These are phyloP conservation scores for Drosophila suboccidentalis DNA, from an alignment of 2,888 invertebrate species.

Conservation along the genomic window DNA sequence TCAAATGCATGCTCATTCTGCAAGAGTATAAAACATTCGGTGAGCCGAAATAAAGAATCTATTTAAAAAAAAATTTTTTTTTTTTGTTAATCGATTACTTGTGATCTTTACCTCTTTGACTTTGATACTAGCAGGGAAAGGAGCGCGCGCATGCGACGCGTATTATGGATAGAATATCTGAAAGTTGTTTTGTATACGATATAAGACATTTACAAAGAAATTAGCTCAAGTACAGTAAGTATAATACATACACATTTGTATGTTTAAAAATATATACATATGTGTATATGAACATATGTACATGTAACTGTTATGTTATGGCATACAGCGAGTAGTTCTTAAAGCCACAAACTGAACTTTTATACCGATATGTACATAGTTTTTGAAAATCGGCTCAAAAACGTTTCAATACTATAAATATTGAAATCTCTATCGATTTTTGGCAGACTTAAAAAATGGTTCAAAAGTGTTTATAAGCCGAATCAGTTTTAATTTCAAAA, in stretches of 20 bases:
- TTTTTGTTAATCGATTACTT: not conserved
- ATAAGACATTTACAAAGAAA: slow-evolving; percentile 17
- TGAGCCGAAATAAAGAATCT: slow-evolving; percentile 15
- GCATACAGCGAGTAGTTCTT: not conserved
- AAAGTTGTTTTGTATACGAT: slow-evolving; percentile 44
- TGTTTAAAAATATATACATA: not conserved
- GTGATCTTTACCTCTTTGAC: slow-evolving; percentile 50
- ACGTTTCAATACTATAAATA: too few relatives aligned
- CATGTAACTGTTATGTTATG: not conserved
- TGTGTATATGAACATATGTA: not conserved
- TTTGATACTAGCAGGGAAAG: slow-evolving; percentile 45
- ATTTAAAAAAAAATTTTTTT: not conserved
- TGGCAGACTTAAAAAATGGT: too few relatives aligned
- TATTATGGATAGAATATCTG: slow-evolving; percentile 45
- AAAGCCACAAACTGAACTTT: not conserved
- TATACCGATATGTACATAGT: not conserved
- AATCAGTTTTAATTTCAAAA: too few relatives aligned
- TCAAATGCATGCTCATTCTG: slow-evolving; percentile 24
- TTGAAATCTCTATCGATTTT: too few relatives aligned
- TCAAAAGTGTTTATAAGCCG: too few relatives aligned
- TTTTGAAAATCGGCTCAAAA: not conserved
- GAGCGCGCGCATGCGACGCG: slow-evolving; percentile 43
- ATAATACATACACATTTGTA: slow-evolving; percentile 15
- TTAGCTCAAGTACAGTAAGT: slow-evolving; percentile 10
- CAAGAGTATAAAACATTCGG: slow-evolving; percentile 40